Evolutionary conservation across 2,888 invertebrate species (phyloP).

Genomic region (Clistopyga incitator): DNA sequence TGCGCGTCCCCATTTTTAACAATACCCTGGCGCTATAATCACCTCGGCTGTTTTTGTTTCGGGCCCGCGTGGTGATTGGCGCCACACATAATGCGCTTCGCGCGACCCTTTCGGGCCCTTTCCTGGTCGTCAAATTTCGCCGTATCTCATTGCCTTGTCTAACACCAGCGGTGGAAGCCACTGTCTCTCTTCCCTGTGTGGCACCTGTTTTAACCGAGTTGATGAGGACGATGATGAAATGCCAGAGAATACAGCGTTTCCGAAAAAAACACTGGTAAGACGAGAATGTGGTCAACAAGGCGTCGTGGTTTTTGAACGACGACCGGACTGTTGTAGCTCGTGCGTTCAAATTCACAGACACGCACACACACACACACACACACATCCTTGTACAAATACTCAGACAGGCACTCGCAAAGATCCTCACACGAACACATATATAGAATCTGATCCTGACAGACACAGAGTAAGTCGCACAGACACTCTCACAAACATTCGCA

Average conservation of each 20-base stretch:
- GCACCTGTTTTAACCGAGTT: constrained; percentile 50
- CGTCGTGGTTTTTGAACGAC: not conserved
- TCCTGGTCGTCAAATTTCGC: constrained; percentile 50
- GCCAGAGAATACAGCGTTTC: constrained; percentile 37
- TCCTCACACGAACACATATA: no score
- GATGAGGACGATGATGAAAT: constrained; percentile 52
- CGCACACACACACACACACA: not conserved
- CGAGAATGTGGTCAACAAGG: not conserved
- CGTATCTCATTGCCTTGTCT: not conserved
- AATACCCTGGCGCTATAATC: constrained; percentile 68
- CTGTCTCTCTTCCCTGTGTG: constrained; percentile 19
- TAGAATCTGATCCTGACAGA: no score
- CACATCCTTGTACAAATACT: not conserved
- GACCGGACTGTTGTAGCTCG: no score
- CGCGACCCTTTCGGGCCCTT: constrained; percentile 57
- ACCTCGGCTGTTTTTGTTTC: constrained; percentile 47
- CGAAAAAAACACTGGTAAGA: constrained; percentile 37
- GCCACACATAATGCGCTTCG: constrained; percentile 66
- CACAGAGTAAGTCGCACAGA: no score
- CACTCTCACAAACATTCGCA: no score
- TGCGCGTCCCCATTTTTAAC: constrained; percentile 54
- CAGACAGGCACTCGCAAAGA: not conserved
- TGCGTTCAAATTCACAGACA: not conserved
- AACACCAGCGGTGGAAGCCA: not conserved
- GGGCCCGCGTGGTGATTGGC: constrained; percentile 64